Percentiles rank a stretch among this genome's conserved stretches.
Evolutionary conservation across 1,140 invertebrate genomes (phyloP).

Genomic region (Wiebesia pumilae): DNA sequence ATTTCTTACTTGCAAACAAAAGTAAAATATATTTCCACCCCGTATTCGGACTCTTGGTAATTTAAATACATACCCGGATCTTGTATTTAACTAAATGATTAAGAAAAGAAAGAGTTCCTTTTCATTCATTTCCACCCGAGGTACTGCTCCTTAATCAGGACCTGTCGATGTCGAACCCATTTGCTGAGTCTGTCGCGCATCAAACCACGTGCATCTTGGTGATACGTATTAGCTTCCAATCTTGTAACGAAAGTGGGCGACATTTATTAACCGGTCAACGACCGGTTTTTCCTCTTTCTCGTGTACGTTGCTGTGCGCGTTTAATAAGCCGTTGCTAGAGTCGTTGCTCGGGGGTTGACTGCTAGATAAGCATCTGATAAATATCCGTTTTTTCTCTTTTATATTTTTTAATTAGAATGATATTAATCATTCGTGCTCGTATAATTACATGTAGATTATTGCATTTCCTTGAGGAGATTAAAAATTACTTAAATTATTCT

Average conservation of each 20-base stretch:
- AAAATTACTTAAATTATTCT: background rate
- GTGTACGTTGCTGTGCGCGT: background rate
- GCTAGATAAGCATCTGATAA: constrained; percentile 47
- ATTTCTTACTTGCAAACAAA: background rate
- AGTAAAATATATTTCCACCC: background rate
- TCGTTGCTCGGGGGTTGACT: constrained; percentile 17
- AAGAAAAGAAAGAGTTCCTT: background rate
- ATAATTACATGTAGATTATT: constrained; percentile 50
- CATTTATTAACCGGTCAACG: constrained; percentile 44
- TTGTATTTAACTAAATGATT: constrained; percentile 11
- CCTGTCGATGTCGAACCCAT: background rate
- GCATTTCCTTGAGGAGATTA: constrained; percentile 41
- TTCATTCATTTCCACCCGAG: background rate
- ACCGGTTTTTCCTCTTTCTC: constrained; percentile 47
- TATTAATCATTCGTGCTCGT: constrained; percentile 41
- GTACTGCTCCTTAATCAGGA: background rate
- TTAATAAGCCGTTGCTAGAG: constrained; percentile 47
- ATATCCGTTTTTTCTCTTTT: constrained; percentile 37
- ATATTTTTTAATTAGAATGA: constrained; percentile 50
- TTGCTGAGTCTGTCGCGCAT: background rate
- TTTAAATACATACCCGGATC: constrained; percentile 6
- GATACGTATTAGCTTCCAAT: constrained; percentile 35
- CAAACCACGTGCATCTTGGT: background rate
- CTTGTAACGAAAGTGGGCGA: constrained; percentile 49
- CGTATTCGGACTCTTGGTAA: background rate